A percentile compares a stretch with the other conserved stretches of the same genome.
Evolutionary conservation across 2,888 invertebrate genomes (phyloP).

Genomic region (Mesochorus sp.): DNA sequence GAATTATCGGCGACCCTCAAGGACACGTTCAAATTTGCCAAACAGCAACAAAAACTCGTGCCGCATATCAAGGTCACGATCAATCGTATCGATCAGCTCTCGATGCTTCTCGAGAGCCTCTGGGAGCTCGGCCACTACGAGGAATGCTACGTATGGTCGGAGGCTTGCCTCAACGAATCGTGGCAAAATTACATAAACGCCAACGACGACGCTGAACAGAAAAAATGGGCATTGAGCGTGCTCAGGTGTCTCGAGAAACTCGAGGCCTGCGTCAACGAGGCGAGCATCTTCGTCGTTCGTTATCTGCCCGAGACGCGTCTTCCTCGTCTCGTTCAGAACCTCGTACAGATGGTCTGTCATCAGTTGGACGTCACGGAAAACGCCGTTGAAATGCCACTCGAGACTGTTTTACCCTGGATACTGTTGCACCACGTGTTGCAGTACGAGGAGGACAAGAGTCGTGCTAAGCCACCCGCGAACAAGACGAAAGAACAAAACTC

Average conservation of each 20-base stretch:
- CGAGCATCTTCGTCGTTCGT: conserved; percentile 83
- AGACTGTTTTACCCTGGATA: conserved; percentile 91
- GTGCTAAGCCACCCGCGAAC: conserved; percentile 81
- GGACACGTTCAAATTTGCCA: conserved; percentile 86
- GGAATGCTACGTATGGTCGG: conserved; percentile 90
- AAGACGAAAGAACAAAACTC: conserved; percentile 66
- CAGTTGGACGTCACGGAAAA: conserved; percentile 89
- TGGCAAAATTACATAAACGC: conserved; percentile 85
- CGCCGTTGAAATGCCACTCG: conserved; percentile 86
- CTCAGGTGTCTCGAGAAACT: conserved; percentile 82
- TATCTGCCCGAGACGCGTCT: conserved; percentile 85
- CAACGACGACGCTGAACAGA: conserved; percentile 79
- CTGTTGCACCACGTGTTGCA: conserved; percentile 91
- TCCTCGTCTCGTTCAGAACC: conserved; percentile 88
- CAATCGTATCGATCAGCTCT: conserved; percentile 83
- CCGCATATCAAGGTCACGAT: conserved; percentile 71
- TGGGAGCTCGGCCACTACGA: conserved; percentile 85
- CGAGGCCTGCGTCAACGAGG: conserved; percentile 83
- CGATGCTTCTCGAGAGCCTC: conserved; percentile 86
- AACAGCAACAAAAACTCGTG: conserved; percentile 75
- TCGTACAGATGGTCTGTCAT: conserved; percentile 89
- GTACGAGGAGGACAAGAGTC: conserved; percentile 87
- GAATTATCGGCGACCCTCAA: conserved; percentile 87
- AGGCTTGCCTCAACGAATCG: conserved; percentile 89
- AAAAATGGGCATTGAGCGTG: conserved; percentile 83